phyloP scores from a whole-genome alignment of 2,113 vertebrate genomes.

The Panthera leo region DNA sequence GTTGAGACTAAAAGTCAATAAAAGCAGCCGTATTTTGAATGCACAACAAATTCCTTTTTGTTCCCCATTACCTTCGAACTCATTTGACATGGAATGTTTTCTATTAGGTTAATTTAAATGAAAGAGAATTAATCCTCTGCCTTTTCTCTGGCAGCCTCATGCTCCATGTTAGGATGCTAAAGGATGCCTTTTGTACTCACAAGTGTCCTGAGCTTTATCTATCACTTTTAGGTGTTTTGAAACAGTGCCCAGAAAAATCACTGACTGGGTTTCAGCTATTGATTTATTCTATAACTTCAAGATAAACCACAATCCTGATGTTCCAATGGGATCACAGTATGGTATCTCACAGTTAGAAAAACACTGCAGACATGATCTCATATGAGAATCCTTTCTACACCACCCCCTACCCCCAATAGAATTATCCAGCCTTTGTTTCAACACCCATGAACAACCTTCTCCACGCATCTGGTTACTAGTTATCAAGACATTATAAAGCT shows the following conservation, averaged over 20 bases:
- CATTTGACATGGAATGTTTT: not conserved
- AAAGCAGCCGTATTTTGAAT: constrained; percentile 59
- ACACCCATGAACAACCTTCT: not conserved
- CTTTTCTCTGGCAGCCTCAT: not conserved
- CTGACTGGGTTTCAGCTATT: not conserved
- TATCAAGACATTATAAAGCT: not conserved
- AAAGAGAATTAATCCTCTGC: not conserved
- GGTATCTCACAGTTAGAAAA: not conserved
- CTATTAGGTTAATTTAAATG: constrained; percentile 17
- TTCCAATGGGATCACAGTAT: not conserved
- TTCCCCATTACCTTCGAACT: constrained; percentile 7
- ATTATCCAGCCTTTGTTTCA: not conserved
- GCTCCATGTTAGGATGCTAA: not conserved
- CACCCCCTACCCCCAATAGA: rapidly evolving
- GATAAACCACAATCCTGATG: not conserved
- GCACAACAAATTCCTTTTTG: constrained; percentile 37
- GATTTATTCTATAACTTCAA: not conserved
- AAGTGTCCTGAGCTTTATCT: not conserved
- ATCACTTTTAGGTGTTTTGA: constrained; percentile 32
- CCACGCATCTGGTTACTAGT: not conserved
- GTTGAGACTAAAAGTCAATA: not conserved
- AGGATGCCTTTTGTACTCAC: not conserved
- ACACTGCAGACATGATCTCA: not conserved
- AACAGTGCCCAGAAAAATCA: not conserved
- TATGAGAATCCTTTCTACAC: not conserved